phyloP scores from a whole-genome alignment of 2,797 vertebrate species.

The Paedocypris micromegethes region DNA sequence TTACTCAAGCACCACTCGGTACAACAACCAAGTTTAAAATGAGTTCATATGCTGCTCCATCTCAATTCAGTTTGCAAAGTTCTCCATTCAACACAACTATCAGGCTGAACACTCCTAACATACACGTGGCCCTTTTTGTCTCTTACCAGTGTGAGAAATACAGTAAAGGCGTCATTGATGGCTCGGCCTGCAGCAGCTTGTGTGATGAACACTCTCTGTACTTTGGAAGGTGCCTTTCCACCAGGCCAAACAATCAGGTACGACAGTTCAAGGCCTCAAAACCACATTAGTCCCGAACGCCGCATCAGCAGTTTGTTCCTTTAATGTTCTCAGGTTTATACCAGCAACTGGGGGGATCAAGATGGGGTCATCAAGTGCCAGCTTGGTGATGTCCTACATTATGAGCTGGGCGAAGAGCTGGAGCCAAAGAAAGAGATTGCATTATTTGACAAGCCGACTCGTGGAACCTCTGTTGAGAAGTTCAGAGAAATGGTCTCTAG shows the following conservation, averaged over 20 bases:
- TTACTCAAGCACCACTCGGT: too few species aligned
- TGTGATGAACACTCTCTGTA: conserved; percentile 90
- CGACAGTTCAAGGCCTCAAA: conserved; percentile 10
- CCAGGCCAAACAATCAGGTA: conserved; percentile 87
- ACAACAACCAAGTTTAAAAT: too few species aligned
- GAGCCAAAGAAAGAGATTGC: conserved; percentile 81
- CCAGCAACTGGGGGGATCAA: conserved; percentile 88
- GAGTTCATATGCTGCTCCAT: too few species aligned
- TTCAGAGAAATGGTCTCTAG: conserved; percentile 95
- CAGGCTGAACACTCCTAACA: too few species aligned
- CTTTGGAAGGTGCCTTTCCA: conserved; percentile 90
- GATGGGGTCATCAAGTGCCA: conserved; percentile 93
- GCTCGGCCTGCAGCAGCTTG: conserved; percentile 89
- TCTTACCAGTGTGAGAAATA: conserved; percentile 87
- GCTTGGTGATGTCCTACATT: conserved; percentile 79
- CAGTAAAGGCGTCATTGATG: conserved; percentile 88
- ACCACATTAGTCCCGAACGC: background rate
- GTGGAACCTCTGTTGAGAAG: conserved; percentile 94
- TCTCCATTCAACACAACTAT: too few species aligned
- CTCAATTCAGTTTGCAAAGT: too few species aligned
- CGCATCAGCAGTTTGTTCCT: background rate
- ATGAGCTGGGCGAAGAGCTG: conserved; percentile 81
- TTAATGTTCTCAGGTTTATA: conserved; percentile 75
- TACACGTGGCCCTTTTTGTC: too few species aligned
- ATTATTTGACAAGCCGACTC: conserved; percentile 89